Evolutionary conservation across 2,113 vertebrate genomes (phyloP), one percentile per base, ranked within the genome.

Genomic region (Dromiciops gliroides): DNA sequence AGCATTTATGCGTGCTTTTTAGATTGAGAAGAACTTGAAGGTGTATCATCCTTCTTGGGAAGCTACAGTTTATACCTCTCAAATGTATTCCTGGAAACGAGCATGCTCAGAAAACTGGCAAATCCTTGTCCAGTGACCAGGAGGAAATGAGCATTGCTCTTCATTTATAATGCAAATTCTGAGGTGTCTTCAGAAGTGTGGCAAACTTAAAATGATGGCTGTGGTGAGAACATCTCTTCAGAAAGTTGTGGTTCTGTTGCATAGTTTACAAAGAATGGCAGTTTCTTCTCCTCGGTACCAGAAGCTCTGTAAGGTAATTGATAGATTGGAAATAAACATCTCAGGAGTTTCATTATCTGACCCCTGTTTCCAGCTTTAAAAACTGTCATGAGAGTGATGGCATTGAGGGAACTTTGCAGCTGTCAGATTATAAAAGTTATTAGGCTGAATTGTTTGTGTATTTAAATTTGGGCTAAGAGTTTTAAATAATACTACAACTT

Each of bases 141-240:
- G 98, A 98, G 99, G 98, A 99, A 99, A 99, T 99, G 99, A 99
- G 99, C 97, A 98, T 97, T 98, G 98, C 98, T 98, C 98, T 99
- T 99, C 98, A 98, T 99, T 99, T 99, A 99, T 99, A 99, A 99
- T 99, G 99, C 99, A 99, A 99, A 99, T 99, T 99, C 98, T 98
- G 98, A 99, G 98, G 99, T 99, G 98, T 98, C 99, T 99, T 98
- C 99, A 99, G 99, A 99, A 99, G 99, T 99, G 99, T 99, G 99
- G 99, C 99, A 99, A 99, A 99, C 99, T 99, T 99, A 99, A 99
- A 99, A 99, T 99, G 99, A 99, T 99, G 99, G 99, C 99, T 98
- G 99, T 99, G 99, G 99, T 99, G 99, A 99, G 99, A 99, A 99
- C 99, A 90, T 99, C 99, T 98, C 99, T 99, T 98, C 99, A 99